phyloP scores from a whole-genome alignment of 2,113 vertebrate species.

The Oostethus manadensis region DNA sequence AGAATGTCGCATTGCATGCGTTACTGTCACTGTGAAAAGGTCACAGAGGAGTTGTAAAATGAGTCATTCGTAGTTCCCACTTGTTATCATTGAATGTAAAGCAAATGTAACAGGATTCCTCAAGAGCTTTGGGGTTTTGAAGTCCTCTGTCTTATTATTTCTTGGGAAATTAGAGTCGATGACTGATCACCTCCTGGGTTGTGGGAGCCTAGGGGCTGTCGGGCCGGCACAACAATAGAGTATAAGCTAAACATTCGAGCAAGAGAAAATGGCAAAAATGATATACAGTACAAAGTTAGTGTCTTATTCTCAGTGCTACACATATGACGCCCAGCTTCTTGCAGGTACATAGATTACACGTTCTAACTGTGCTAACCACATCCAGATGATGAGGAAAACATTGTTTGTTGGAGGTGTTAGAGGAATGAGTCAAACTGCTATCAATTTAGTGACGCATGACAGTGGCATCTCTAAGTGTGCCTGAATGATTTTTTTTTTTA shows the following conservation, averaged over 20 bases:
- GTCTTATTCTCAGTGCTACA: no score
- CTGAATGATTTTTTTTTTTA: background rate
- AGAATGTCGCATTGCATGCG: background rate
- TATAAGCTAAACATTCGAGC: constrained; percentile 1
- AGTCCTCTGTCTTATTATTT: constrained; percentile 35
- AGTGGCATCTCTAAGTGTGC: background rate
- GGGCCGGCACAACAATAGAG: background rate
- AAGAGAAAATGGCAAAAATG: background rate
- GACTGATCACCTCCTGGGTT: constrained; percentile 22
- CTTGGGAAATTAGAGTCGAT: constrained; percentile 28
- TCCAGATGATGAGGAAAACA: background rate
- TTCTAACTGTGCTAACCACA: background rate
- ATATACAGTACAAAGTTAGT: no score
- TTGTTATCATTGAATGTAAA: constrained; percentile 25
- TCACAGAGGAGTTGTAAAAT: constrained; percentile 15
- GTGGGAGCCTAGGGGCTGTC: no score
- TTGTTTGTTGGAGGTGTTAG: background rate
- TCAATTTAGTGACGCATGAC: background rate
- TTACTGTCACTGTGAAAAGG: constrained; percentile 25
- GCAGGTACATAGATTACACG: background rate
- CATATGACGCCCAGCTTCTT: no score
- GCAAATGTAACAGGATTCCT: constrained; percentile 31
- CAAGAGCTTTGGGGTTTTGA: constrained; percentile 15
- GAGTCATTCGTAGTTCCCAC: constrained; percentile 28
- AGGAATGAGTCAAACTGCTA: background rate